Evolutionary conservation across 1,140 invertebrate species (phyloP), one percentile per base, ranked within the genome.

Genomic region (Drosophila persimilis): DNA sequence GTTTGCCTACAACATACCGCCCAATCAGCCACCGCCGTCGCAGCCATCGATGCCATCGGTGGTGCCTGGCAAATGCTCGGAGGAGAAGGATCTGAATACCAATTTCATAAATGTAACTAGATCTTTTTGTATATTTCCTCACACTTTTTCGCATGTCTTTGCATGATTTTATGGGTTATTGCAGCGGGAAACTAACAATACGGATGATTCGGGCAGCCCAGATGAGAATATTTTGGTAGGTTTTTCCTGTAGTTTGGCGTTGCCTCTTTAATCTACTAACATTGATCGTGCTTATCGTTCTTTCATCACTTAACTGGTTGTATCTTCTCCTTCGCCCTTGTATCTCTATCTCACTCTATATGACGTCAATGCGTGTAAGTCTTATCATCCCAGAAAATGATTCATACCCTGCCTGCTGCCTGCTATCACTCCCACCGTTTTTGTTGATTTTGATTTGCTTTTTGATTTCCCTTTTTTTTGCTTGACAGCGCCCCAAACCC

Each of bases 1-100:
- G 15, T 94, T 95, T 91, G 94, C 94, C 0, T 96, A 96, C 70
- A 95, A 96, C 72, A 94, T 96, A 86, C 95, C 95, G 72, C 94
- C 94, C 8, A 92, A 92, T 57, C 92, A 77, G 55, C 75, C 74
- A 31, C 17, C 66, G 13, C 11, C 24, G 13, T 8, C 2, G 29
- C 29, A 59, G 22, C 48, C 64, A 9, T 43, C 63, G 17, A 50
- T 74, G 13, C 35, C 80, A 13, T 22, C 56, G 3, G 13, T 31
- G 20, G 24, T 73, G 43, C 77, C 92, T 72, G 83, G 90, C 80
- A 83, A 76, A 93, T 88, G 83, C 22, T 75, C 73, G 17, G 90
- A 91, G 88, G 89, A 81, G 15, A 94, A 94, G 75, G 93, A 93
- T 86, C 90, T 94, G 6, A 94, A 93, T 77, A 94, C 93, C 60